These are phyloP conservation scores for Ptilodon capucinus DNA, from an alignment of 2,888 invertebrate genomes.

Conservation along the genomic window DNA sequence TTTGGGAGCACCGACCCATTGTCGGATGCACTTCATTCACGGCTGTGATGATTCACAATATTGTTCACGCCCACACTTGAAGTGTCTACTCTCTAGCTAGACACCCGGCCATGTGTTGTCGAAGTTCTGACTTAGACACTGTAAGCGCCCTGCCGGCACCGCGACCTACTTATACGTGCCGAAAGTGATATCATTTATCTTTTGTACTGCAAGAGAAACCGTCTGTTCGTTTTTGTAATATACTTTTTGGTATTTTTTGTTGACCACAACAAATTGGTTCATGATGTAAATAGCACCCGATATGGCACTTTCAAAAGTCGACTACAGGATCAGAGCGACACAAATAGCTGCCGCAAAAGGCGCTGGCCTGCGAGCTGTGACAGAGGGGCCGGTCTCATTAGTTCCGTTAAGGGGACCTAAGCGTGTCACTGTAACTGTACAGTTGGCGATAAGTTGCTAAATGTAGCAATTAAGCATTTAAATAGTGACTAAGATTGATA, in stretches of 20 bases:
- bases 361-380: conserved; percentile 33
- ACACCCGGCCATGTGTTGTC: conserved; percentile 42
- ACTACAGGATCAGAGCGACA: conserved; percentile 46
- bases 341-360: conserved; percentile 52
- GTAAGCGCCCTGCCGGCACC: conserved; percentile 24
- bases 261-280: conserved; percentile 8
- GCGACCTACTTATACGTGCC: conserved; percentile 46
- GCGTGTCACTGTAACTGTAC: conserved; percentile 48
- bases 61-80: conserved; percentile 63
- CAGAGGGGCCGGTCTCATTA: conserved; percentile 51
- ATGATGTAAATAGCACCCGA: conserved; percentile 11
- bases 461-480: conserved; percentile 30
- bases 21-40: conserved; percentile 64
- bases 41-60: conserved; percentile 65
- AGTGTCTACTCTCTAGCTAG: too few species aligned
- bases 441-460: conserved; percentile 29
- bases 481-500: conserved; percentile 4
- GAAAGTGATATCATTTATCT: conserved; percentile 50
- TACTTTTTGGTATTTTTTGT: conserved; percentile 17
- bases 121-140: conserved; percentile 38
- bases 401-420: conserved; percentile 59
- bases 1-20: conserved; percentile 65
- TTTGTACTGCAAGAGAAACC: conserved; percentile 33
- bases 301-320: conserved; percentile 14
- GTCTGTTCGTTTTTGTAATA: conserved; percentile 24